These are phyloP conservation scores for Sceloporus tristichus DNA, from an alignment of 2,113 vertebrate genomes.

Conservation along the genomic window DNA sequence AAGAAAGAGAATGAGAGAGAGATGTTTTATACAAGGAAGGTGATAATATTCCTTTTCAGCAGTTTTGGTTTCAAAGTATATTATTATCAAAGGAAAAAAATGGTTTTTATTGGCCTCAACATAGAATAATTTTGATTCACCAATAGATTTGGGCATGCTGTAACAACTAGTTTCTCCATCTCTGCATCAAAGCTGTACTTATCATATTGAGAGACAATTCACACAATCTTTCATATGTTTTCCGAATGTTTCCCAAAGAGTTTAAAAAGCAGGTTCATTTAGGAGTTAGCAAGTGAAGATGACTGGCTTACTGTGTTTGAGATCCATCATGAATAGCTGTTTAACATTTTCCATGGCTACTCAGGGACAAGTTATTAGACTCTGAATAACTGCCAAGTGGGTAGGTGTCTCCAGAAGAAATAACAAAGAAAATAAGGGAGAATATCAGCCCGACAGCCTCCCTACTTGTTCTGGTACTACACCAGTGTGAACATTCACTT, in stretches of 20 bases:
- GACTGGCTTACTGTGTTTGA: not conserved
- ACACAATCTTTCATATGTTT: not conserved
- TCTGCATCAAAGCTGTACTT: not conserved
- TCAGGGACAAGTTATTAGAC: not conserved
- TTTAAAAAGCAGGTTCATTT: not conserved
- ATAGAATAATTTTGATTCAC: not conserved
- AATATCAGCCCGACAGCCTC: not conserved
- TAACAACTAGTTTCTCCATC: not conserved
- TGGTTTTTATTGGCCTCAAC: not conserved
- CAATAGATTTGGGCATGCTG: not conserved
- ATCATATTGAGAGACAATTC: not conserved
- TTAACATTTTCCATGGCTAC: not conserved
- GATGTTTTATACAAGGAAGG: not conserved
- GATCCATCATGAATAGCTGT: not conserved
- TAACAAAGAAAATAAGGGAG: not conserved
- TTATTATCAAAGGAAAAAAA: not conserved
- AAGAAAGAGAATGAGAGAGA: not conserved
- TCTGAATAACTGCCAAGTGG: not conserved
- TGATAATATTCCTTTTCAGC: not conserved
- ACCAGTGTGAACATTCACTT: not conserved
- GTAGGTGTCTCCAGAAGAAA: not conserved
- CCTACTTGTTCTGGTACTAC: not conserved
- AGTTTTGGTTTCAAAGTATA: not conserved
- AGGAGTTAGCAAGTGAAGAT: not conserved
- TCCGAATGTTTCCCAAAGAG: not conserved